Evolutionary conservation across 2,113 vertebrate genomes (phyloP).

Genomic region (Thamnaconus septentrionalis): DNA sequence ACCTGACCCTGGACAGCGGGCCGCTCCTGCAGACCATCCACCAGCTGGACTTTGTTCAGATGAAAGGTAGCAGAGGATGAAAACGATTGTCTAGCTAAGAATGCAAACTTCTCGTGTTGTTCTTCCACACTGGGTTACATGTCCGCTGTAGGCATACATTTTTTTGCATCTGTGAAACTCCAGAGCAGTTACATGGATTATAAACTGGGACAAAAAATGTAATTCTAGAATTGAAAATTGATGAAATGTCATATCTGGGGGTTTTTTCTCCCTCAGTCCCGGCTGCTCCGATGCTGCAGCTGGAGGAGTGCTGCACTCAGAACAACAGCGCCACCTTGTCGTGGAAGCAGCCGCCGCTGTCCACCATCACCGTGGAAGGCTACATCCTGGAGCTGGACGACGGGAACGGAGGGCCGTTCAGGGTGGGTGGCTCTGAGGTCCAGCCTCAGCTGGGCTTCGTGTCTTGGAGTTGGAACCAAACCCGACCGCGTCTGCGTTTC

Average conservation of each 20-base stretch:
- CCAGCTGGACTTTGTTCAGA: conserved; percentile 97
- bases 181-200: too few species aligned
- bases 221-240: too few species aligned
- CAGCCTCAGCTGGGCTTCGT: too few species aligned
- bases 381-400: conserved; percentile 98
- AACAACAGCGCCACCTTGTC: conserved; percentile 97
- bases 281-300: conserved; percentile 92
- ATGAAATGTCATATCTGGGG: too few species aligned
- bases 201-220: too few species aligned
- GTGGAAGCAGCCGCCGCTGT: conserved; percentile 97
- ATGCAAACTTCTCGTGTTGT: not conserved
- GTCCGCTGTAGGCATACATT: too few species aligned
- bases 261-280: conserved; percentile 79
- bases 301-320: conserved; percentile 96
- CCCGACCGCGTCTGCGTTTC: too few species aligned
- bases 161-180: too few species aligned
- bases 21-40: conserved; percentile 95
- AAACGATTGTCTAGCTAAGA: not conserved
- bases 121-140: too few species aligned
- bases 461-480: too few species aligned
- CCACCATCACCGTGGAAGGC: conserved; percentile 89
- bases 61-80: conserved; percentile 84
- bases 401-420: conserved; percentile 91
- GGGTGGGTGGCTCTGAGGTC: conserved; percentile 76
- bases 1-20: conserved; percentile 93